Percentiles rank a stretch among this genome's conserved stretches.
Evolutionary conservation across 1,140 invertebrate species (phyloP).

Genomic region (Papilio helenus): DNA sequence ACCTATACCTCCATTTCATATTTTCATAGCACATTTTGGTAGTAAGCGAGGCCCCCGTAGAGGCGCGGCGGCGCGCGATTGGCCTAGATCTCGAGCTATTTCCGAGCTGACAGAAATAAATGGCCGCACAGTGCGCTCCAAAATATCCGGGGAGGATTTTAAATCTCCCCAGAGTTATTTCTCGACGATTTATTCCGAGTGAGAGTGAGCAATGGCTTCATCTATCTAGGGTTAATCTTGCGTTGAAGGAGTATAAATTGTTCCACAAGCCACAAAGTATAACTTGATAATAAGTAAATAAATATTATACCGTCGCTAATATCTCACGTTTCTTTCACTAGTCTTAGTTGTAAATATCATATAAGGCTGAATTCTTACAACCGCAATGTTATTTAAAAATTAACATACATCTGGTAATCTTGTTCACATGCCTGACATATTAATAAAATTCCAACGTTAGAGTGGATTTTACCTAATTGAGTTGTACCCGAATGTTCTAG

Average conservation of each 20-base stretch:
- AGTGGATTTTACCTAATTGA: neutral
- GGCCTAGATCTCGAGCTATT: slow-evolving; percentile 34
- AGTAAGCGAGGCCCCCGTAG: neutral
- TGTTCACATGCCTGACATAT: neutral
- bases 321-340: neutral
- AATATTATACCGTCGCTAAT: neutral
- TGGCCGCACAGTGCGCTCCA: slow-evolving; percentile 20
- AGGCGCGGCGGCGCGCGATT: neutral
- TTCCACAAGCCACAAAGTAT: neutral
- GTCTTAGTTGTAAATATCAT: neutral
- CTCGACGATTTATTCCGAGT: slow-evolving; percentile 32
- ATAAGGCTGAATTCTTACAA: neutral
- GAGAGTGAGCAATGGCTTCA: slow-evolving; percentile 31
- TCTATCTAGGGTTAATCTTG: slow-evolving; percentile 16
- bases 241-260: neutral
- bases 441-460: neutral
- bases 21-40: neutral
- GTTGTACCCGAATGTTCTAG: neutral
- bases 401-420: neutral
- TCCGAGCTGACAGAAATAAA: slow-evolving; percentile 32
- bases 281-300: neutral
- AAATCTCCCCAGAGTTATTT: slow-evolving; percentile 31
- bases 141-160: slow-evolving; percentile 26
- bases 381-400: neutral
- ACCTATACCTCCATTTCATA: neutral